Conservation (phyloP, 2,797 vertebrate genomes). For the Coregonus ussuriensis region DNA sequence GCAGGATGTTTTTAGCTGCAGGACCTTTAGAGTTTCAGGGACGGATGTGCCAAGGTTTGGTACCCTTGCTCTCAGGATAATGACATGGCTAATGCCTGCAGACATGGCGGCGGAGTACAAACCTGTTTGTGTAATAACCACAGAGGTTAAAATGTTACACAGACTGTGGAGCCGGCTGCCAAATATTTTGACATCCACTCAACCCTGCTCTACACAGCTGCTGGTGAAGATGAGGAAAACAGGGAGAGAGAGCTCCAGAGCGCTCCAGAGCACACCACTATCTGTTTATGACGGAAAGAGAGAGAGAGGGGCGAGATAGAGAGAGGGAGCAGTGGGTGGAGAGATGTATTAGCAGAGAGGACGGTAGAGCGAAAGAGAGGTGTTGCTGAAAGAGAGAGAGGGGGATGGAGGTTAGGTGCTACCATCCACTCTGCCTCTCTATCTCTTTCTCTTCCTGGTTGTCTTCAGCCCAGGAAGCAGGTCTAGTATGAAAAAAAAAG, state of each 20-base stretch:
- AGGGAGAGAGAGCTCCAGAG: constrained; percentile 30
- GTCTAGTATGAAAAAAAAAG: constrained; percentile 33
- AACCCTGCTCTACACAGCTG: constrained; percentile 71
- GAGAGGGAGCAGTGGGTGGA: constrained; percentile 6
- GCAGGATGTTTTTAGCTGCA: not conserved
- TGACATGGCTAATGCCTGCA: not conserved
- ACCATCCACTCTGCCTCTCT: constrained; percentile 41
- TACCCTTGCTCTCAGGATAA: constrained; percentile 1
- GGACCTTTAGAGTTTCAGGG: not conserved
- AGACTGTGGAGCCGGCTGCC: constrained; percentile 70
- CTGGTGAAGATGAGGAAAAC: constrained; percentile 64
- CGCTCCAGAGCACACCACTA: constrained; percentile 14
- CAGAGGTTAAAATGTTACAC: constrained; percentile 77
- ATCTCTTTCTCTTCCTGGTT: constrained; percentile 46
- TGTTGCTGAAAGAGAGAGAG: not conserved
- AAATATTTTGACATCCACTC: constrained; percentile 76
- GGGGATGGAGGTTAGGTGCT: constrained; percentile 57
- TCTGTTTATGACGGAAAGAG: constrained; percentile 14
- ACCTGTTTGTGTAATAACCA: constrained; percentile 75
- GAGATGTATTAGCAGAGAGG: constrained; percentile 49
- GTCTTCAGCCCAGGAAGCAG: constrained; percentile 48
- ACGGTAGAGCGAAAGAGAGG: not conserved
- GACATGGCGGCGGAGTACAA: constrained; percentile 42
- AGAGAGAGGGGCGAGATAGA: constrained; percentile 25
- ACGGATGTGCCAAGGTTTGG: not conserved